Evolutionary conservation across 2,113 vertebrate genomes (phyloP).

Genomic region (Sphyrna mokarran): DNA sequence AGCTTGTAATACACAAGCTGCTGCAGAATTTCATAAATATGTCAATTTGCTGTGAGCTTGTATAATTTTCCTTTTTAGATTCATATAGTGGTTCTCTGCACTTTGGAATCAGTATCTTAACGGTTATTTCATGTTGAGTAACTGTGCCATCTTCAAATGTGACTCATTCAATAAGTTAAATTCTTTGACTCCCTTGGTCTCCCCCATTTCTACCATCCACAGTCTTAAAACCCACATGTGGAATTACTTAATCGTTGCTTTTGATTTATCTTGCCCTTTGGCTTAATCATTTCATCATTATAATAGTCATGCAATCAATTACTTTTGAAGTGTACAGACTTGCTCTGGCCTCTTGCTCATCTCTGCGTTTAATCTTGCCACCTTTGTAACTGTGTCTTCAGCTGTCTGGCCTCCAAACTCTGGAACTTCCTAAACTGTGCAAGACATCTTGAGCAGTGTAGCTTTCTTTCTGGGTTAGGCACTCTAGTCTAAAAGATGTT

Average conservation of each 20-base stretch:
- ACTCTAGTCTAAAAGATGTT: background rate
- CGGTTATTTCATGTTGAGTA: background rate
- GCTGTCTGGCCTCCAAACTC: background rate
- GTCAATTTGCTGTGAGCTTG: background rate
- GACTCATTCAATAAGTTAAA: background rate
- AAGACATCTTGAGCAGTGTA: background rate
- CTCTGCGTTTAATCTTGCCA: background rate
- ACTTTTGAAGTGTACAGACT: background rate
- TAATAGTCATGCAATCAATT: background rate
- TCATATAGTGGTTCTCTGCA: background rate
- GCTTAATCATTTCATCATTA: background rate
- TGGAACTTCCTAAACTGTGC: background rate
- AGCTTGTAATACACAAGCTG: background rate
- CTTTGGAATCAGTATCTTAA: background rate
- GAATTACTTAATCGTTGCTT: background rate
- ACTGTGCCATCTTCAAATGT: background rate
- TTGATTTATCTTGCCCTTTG: background rate
- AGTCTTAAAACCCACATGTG: no score
- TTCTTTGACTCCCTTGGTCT: background rate
- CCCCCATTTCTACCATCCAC: background rate
- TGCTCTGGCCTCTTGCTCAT: background rate
- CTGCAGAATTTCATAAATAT: background rate
- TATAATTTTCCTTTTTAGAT: background rate
- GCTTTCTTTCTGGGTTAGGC: background rate
- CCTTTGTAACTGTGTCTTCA: background rate